Conservation (phyloP, 2,888 invertebrate genomes). For the Drosophila trichaetosa region DNA sequence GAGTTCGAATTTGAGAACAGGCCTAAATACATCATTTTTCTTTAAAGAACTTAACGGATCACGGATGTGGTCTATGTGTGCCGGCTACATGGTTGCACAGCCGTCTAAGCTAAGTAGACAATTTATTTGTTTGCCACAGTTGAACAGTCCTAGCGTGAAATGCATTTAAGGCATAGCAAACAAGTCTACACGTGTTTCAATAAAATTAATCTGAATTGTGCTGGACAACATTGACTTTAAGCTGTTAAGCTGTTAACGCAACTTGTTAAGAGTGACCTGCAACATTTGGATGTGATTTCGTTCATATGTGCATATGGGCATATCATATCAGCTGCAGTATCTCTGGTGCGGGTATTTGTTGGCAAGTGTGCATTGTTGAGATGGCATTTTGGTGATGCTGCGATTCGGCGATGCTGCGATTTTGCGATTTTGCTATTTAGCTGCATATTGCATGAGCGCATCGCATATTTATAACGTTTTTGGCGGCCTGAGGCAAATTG, state of each 20-base stretch:
- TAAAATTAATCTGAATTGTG: neutral
- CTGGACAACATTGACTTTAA: neutral
- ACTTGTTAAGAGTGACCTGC: neutral
- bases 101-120: neutral
- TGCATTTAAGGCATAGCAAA: neutral
- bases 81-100: neutral
- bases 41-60: neutral
- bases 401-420: neutral
- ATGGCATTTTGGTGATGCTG: conserved; percentile 26
- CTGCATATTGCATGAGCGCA: conserved; percentile 55
- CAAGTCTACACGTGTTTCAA: neutral
- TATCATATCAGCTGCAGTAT: conserved; percentile 9
- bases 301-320: too few relatives aligned
- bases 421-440: neutral
- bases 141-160: neutral
- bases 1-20: neutral
- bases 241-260: neutral
- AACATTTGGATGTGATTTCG: neutral
- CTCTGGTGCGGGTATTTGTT: conserved; percentile 9
- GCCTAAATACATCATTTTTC: too few relatives aligned
- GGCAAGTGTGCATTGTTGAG: conserved; percentile 36
- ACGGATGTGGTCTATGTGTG: neutral
- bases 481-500: conserved; percentile 26
- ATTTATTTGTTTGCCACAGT: neutral
- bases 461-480: conserved; percentile 53